Conservation (phyloP, 2,888 invertebrate genomes). For the Rhamnusium bicolor region DNA sequence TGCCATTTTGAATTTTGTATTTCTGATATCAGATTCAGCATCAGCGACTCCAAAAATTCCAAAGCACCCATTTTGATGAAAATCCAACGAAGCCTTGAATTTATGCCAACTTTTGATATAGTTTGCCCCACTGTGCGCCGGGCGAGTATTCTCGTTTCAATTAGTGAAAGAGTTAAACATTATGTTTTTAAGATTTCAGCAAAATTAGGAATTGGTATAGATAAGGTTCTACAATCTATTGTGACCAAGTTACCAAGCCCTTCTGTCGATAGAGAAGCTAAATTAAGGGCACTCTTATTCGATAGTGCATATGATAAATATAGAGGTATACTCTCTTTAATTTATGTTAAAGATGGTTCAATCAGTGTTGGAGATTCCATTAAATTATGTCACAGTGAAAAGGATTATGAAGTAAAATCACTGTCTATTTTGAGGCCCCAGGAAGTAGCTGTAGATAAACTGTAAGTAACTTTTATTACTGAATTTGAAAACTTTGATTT, state of each 20-base stretch:
- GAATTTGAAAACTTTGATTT: not conserved
- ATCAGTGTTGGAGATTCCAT: constrained; percentile 84
- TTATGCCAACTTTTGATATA: no score
- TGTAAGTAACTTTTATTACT: constrained; percentile 72
- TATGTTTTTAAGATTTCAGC: constrained; percentile 82
- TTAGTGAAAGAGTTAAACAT: no score
- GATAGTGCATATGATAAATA: constrained; percentile 96
- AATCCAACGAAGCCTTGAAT: no score
- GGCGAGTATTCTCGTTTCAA: no score
- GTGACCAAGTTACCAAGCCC: constrained; percentile 87
- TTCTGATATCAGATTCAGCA: no score
- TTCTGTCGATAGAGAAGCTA: constrained; percentile 73
- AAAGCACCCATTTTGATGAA: no score
- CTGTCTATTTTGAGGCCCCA: constrained; percentile 87
- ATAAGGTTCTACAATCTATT: constrained; percentile 83
- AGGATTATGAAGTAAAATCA: constrained; percentile 84
- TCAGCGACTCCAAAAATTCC: no score
- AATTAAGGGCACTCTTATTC: constrained; percentile 88
- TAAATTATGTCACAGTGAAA: constrained; percentile 80
- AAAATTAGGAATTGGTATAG: constrained; percentile 90
- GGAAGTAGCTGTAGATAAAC: constrained; percentile 77
- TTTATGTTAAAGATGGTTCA: constrained; percentile 85
- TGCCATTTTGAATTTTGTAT: no score
- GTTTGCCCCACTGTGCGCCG: no score
- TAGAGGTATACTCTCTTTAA: constrained; percentile 84